Percentiles rank a stretch among this genome's conserved stretches.
These are phyloP conservation scores for Helogale parvula DNA, from an alignment of 2,113 vertebrate species.

Conservation along the genomic window DNA sequence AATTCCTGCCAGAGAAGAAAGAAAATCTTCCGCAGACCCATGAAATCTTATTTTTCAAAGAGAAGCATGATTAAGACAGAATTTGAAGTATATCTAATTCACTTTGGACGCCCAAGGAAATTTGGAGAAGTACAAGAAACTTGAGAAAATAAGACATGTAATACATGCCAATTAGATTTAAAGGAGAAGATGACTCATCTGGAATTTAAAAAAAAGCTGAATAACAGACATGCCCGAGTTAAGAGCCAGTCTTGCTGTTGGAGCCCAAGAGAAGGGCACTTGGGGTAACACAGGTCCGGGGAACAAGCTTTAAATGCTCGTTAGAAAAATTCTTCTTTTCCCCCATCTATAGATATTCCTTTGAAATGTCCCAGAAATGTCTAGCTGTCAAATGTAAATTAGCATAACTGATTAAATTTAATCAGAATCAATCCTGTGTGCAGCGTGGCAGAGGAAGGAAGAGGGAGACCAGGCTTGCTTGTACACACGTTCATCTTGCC, in stretches of 20 bases:
- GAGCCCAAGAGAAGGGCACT: background rate
- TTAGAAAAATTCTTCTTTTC: background rate
- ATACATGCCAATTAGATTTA: slow-evolving; percentile 53
- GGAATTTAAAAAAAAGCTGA: background rate
- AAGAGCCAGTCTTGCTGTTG: background rate
- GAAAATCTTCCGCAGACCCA: background rate
- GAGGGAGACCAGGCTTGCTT: background rate
- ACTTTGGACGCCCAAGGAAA: slow-evolving; percentile 25
- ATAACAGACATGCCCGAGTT: background rate
- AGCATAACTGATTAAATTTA: slow-evolving; percentile 4
- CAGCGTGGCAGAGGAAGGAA: background rate
- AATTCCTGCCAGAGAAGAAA: background rate
- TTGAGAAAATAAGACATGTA: slow-evolving; percentile 48
- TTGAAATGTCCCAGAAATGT: background rate
- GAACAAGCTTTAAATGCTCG: slow-evolving; percentile 18
- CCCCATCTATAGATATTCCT: background rate
- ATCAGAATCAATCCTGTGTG: background rate
- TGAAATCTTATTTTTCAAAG: slow-evolving; percentile 27
- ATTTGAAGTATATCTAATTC: slow-evolving; percentile 39
- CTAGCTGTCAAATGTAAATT: background rate
- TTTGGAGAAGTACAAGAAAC: slow-evolving; percentile 14
- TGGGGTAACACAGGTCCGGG: background rate
- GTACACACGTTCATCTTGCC: background rate
- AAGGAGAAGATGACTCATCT: slow-evolving; percentile 4
- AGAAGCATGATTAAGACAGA: slow-evolving; percentile 50